These are phyloP conservation scores for Leptura quadrifasciata DNA, from an alignment of 2,888 invertebrate species.

Conservation along the genomic window DNA sequence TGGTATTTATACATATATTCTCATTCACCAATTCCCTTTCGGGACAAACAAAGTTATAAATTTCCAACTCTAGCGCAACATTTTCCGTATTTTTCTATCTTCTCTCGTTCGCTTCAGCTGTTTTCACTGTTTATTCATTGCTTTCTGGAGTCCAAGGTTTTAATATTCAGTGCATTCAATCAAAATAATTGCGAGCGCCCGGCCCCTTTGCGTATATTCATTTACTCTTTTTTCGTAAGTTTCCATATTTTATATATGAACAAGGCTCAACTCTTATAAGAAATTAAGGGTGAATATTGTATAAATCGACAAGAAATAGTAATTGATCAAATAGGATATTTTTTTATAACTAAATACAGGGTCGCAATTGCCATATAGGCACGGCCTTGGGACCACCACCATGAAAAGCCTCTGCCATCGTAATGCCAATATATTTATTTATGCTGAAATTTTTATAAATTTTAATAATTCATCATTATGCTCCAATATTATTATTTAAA, in stretches of 20 bases:
- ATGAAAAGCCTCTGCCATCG: no score
- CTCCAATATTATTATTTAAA: no score
- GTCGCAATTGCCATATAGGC: no score
- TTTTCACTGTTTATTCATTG: slow-evolving; percentile 1
- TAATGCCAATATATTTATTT: no score
- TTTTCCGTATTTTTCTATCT: not conserved
- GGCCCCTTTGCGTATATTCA: not conserved
- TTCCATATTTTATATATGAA: not conserved
- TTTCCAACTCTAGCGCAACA: not conserved
- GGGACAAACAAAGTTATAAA: not conserved
- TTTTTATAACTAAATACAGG: no score
- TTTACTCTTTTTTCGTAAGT: not conserved
- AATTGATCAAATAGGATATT: no score
- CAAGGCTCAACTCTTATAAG: not conserved
- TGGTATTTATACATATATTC: not conserved
- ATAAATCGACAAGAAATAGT: no score
- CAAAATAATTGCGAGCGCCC: not conserved
- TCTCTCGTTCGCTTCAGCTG: not conserved
- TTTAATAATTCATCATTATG: no score
- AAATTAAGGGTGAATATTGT: not conserved
- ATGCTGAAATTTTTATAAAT: no score
- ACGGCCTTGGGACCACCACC: no score
- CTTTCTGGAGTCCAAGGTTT: not conserved
- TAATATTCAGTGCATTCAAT: not conserved
- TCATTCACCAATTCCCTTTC: not conserved